Percentiles rank a stretch among this genome's conserved stretches.
These are phyloP conservation scores for Marcusenius ussheri DNA, from an alignment of 2,113 vertebrate species.

Conservation along the genomic window DNA sequence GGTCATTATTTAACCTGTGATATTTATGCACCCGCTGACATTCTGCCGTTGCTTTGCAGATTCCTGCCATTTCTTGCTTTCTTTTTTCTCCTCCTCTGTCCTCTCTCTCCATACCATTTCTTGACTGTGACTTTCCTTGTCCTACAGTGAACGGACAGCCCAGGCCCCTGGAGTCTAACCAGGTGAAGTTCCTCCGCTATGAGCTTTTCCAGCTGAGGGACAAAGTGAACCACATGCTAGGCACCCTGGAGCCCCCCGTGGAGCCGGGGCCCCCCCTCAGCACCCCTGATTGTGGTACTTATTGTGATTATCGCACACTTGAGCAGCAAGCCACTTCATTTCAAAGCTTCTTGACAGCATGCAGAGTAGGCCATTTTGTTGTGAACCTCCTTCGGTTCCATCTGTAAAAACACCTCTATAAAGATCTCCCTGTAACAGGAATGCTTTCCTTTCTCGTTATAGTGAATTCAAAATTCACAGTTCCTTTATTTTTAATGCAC, in stretches of 20 bases:
- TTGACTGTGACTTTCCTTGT: not conserved
- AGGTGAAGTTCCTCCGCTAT: constrained; percentile 91
- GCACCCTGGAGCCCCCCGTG: constrained; percentile 84
- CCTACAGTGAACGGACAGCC: constrained; percentile 88
- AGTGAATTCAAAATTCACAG: not conserved
- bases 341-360: not conserved
- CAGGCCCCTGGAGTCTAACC: constrained; percentile 90
- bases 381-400: not conserved
- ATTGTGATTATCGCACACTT: not conserved
- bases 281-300: constrained; percentile 75
- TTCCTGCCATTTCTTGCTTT: not conserved
- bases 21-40: not conserved
- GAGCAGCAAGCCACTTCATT: not conserved
- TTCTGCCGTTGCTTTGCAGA: not conserved
- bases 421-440: not conserved
- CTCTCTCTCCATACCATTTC: not conserved
- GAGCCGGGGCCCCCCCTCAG: constrained; percentile 74
- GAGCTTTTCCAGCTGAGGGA: constrained; percentile 96
- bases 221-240: constrained; percentile 92
- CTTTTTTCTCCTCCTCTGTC: not conserved
- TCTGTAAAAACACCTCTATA: not conserved
- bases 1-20: not conserved
- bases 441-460: not conserved
- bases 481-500: not conserved
- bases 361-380: not conserved